Evolutionary conservation across 30 jellyfish, hydroid and myxozoan genomes (phyloP).

Genomic region (Haliclystus octoradiatus): DNA sequence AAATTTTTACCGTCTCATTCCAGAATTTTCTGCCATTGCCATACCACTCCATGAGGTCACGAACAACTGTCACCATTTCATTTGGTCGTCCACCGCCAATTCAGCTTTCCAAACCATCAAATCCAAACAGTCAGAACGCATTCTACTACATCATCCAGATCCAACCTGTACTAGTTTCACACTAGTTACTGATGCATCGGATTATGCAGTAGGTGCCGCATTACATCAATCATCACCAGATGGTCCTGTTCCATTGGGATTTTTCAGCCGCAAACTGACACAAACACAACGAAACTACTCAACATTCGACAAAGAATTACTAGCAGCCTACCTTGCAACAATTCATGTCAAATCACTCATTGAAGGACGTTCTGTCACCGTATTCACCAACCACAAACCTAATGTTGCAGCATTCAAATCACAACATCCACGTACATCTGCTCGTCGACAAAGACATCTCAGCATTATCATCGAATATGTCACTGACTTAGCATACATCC

Average conservation of each 20-base stretch:
- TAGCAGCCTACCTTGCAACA: constrained; percentile 18
- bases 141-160: too few relatives aligned
- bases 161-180: too few relatives aligned
- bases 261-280: constrained; percentile 13
- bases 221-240: too few relatives aligned
- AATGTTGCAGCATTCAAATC: too few relatives aligned
- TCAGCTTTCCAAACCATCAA: constrained; percentile 13
- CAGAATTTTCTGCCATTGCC: constrained; percentile 5
- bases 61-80: neutral
- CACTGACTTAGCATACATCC: too few relatives aligned
- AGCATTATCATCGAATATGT: too few relatives aligned
- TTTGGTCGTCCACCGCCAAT: neutral
- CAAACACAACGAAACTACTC: too few relatives aligned
- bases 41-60: constrained; percentile 33
- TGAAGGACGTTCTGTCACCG: constrained; percentile 39
- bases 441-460: too few relatives aligned
- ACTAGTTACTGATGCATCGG: constrained; percentile 31
- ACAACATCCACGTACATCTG: too few relatives aligned
- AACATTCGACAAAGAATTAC: constrained; percentile 22
- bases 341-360: constrained; percentile 8
- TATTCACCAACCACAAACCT: too few relatives aligned
- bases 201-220: too few relatives aligned
- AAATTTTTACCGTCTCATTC: constrained; percentile 27
- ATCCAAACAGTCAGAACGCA: neutral
- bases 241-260: constrained; percentile 21